phyloP scores from a whole-genome alignment of 2,888 invertebrate species.

The Mycalesis mineus region DNA sequence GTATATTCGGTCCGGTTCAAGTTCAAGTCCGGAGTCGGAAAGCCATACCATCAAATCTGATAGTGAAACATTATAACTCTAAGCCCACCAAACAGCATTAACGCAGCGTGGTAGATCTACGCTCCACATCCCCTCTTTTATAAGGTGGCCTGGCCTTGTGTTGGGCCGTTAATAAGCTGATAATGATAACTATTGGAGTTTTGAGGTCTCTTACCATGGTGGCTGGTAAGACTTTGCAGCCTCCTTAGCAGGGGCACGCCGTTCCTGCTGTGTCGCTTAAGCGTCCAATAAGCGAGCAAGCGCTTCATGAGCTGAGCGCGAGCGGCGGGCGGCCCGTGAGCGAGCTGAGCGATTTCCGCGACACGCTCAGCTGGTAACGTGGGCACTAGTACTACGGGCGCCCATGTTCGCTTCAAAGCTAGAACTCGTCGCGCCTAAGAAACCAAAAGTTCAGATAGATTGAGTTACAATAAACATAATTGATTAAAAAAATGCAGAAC shows the following conservation, averaged over 20 bases:
- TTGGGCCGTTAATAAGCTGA: no score
- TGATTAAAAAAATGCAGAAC: no score
- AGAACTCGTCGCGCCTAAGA: constrained; percentile 86
- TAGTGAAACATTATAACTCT: no score
- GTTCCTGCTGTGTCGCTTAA: constrained; percentile 95
- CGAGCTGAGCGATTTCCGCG: constrained; percentile 89
- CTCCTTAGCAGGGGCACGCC: constrained; percentile 95
- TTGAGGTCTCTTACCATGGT: constrained; percentile 40
- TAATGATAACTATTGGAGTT: no score
- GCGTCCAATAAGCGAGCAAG: constrained; percentile 96
- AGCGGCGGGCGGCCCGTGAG: constrained; percentile 80
- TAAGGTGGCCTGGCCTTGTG: no score
- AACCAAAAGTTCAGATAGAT: neutral
- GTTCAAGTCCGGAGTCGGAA: no score
- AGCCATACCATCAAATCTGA: no score
- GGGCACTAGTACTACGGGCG: constrained; percentile 95
- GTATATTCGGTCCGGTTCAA: no score
- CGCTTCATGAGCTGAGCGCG: constrained; percentile 92
- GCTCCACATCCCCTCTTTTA: no score
- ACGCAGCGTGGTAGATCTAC: no score
- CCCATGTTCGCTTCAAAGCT: constrained; percentile 92
- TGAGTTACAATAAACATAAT: neutral
- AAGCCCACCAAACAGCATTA: no score
- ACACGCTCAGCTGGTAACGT: constrained; percentile 93
- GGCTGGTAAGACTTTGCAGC: constrained; percentile 48